Evolutionary conservation across 2,888 invertebrate species (phyloP).

Genomic region (Hypomecis atomaria): DNA sequence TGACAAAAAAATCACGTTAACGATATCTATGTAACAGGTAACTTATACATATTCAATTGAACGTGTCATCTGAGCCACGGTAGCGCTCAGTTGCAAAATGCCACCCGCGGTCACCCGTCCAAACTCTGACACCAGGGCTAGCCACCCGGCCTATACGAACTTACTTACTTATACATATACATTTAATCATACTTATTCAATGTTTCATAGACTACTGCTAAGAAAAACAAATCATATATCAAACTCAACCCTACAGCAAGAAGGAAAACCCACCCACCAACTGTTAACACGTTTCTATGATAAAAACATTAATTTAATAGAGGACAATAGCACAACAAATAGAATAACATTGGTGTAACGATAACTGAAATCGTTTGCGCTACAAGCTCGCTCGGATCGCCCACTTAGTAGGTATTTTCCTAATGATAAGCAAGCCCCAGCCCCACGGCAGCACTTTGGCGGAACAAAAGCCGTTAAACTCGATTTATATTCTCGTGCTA

Average conservation of each 20-base stretch:
- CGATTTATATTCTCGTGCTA: slow-evolving; percentile 77
- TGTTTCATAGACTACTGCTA: not conserved
- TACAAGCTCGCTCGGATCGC: slow-evolving; percentile 21
- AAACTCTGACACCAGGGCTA: too few relatives aligned
- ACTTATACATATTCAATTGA: too few relatives aligned
- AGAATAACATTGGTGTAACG: slow-evolving; percentile 7
- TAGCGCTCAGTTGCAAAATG: too few relatives aligned
- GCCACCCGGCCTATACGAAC: too few relatives aligned
- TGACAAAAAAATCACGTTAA: too few relatives aligned
- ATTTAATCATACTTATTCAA: too few relatives aligned
- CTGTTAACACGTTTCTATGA: not conserved
- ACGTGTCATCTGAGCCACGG: too few relatives aligned
- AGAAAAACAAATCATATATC: slow-evolving; percentile 15
- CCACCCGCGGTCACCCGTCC: too few relatives aligned
- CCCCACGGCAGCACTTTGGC: slow-evolving; percentile 48
- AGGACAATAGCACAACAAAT: slow-evolving; percentile 2
- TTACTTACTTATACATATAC: too few relatives aligned
- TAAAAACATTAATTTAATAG: slow-evolving; percentile 9
- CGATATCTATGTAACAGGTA: too few relatives aligned
- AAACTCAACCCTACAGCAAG: not conserved
- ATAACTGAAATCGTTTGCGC: slow-evolving; percentile 17
- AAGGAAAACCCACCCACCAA: not conserved
- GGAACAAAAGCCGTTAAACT: slow-evolving; percentile 67
- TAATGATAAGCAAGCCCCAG: slow-evolving; percentile 42
- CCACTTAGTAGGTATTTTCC: slow-evolving; percentile 38